Base-by-base conservation (phyloP, 1,140 invertebrate genomes). In the Neodiprion virginianus region DNA sequence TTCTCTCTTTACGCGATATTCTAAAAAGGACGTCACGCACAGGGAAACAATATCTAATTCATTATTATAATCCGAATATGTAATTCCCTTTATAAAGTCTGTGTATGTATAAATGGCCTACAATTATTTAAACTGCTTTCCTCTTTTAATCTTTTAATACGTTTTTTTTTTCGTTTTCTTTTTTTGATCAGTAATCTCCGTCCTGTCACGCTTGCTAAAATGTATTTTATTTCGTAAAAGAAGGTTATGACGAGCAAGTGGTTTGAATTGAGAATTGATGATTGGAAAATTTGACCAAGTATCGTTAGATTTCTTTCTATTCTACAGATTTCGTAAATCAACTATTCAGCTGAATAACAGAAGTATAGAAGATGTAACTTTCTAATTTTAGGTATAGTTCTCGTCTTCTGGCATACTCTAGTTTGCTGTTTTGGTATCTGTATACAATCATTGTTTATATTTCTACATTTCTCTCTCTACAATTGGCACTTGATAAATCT, bases 401-500 rank as follows among this genome's bases (percentile, higher is more conserved):
- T 40, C 28, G 28, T 40, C 28, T 40, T 40, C 28, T 40, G 28
- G 28, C 28, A 40, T 40, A 40, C 28, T 40, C 28, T 40, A 40
- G 28, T 40, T 40, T 40, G 28, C 28, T 40, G 28, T 40, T 40
- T 40, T 40, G 28, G 1, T 40, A 40, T 40, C 28, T 40, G 28
- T 40, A 40, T 40, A 40, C 28, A 40, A 40, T 40, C 28, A 40
- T 40, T 40, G 28, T 40, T 40, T 40, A 40, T 40, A 40, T 40
- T 40, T 40, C 28, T 40, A 40, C 2, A 40, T 40, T 40, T 40
- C 28, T 40, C 5, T 61, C 53, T 61, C 53, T 61, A 61, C 53
- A 11, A 61, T 61, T 61, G 53, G 53, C 53, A 61, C 53, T 61
- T 61, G 53, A 61, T 61, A 61, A 61, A 61, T 61, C n/a, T 17